Conservation (phyloP, 2,797 vertebrate genomes). For the Chaetophractus vellerosus region DNA sequence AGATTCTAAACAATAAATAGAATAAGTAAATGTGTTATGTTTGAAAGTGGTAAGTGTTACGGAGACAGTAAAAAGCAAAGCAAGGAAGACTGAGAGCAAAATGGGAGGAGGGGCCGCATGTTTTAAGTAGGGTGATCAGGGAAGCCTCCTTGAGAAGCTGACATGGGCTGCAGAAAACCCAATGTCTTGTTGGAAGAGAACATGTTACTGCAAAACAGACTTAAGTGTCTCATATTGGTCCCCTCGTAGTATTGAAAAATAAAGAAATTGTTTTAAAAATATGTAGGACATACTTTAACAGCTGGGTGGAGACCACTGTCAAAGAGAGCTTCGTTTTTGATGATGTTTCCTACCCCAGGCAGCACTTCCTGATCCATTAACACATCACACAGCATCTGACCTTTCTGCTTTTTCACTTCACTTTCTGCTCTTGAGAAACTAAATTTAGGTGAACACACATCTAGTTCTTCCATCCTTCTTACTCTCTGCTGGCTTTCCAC, state of each 20-base stretch:
- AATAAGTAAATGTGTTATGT: background rate
- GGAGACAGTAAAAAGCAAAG: conserved; percentile 2
- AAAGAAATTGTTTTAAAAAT: background rate
- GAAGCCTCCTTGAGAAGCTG: rapidly evolving
- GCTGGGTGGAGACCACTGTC: conserved; percentile 95
- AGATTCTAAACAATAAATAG: background rate
- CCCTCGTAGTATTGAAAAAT: background rate
- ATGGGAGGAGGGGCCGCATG: rapidly evolving
- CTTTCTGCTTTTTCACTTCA: conserved; percentile 91
- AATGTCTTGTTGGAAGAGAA: background rate
- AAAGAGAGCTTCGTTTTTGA: conserved; percentile 98
- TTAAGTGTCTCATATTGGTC: background rate
- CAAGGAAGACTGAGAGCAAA: background rate
- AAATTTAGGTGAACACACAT: conserved; percentile 95
- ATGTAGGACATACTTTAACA: conserved; percentile 91
- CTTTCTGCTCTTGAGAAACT: conserved; percentile 92
- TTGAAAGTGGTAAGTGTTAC: background rate
- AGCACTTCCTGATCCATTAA: conserved; percentile 96
- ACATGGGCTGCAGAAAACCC: background rate
- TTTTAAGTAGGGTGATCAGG: background rate
- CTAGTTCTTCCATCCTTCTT: conserved; percentile 92
- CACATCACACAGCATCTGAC: conserved; percentile 95
- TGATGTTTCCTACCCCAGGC: conserved; percentile 98
- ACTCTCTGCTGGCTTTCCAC: conserved; percentile 93
- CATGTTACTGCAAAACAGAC: no score